Percentiles rank a stretch among this genome's conserved stretches.
Evolutionary conservation across 2,888 invertebrate species (phyloP).

Genomic region (Thereva unica): DNA sequence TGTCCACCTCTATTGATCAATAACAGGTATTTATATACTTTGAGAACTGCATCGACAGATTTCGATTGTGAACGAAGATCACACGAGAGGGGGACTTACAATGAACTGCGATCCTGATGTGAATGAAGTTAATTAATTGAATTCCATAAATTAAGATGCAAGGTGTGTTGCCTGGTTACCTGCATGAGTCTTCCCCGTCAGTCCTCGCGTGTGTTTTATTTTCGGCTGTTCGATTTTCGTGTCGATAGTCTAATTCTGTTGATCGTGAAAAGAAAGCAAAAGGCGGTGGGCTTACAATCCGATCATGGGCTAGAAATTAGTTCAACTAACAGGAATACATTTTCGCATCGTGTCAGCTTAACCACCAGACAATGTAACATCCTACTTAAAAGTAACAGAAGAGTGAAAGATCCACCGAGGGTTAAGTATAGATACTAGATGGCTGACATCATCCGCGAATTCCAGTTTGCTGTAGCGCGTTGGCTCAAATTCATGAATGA

Average conservation of each 20-base stretch:
- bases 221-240: too few species aligned
- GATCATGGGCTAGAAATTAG: not conserved
- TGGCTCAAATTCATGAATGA: constrained; percentile 40
- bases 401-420: too few species aligned
- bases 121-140: constrained; percentile 37
- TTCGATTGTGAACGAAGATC: constrained; percentile 4
- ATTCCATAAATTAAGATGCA: constrained; percentile 37
- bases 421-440: not conserved
- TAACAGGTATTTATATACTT: not conserved
- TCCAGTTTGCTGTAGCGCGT: constrained; percentile 31
- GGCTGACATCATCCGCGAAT: constrained; percentile 14
- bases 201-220: not conserved
- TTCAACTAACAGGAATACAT: too few species aligned
- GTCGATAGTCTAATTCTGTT: too few species aligned
- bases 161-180: constrained; percentile 8
- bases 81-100: not conserved
- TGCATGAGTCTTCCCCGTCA: not conserved
- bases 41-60: constrained; percentile 5
- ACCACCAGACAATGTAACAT: too few species aligned
- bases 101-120: constrained; percentile 19
- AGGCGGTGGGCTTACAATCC: too few species aligned
- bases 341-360: too few species aligned
- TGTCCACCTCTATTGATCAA: constrained; percentile 13
- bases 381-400: too few species aligned
- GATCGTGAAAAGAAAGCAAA: too few species aligned